Conservation (phyloP, 2,113 vertebrate species). For the Chaetorhynchus papuensis region DNA sequence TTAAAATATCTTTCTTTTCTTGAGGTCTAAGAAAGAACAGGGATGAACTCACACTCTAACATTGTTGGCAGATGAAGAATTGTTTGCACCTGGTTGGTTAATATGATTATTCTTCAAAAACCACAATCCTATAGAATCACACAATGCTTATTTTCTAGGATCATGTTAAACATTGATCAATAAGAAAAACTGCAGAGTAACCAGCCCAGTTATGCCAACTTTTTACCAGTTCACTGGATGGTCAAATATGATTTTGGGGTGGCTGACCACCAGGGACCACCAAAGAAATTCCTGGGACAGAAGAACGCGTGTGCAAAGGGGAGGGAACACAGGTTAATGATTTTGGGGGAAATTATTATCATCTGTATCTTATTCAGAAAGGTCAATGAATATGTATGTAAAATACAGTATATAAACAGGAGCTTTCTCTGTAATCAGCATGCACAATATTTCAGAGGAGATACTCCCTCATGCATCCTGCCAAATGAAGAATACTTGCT, state of each 20-base stretch:
- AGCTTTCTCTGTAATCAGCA: not conserved
- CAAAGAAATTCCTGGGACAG: not conserved
- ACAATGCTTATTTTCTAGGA: not conserved
- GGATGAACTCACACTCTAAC: not conserved
- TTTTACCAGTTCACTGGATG: not conserved
- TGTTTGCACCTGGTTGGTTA: not conserved
- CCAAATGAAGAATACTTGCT: not conserved
- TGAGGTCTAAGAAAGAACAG: not conserved
- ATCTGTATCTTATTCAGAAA: not conserved
- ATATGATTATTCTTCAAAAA: not conserved
- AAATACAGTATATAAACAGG: not conserved
- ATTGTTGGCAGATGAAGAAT: not conserved
- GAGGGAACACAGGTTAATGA: not conserved
- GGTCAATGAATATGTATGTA: not conserved
- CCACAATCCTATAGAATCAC: not conserved
- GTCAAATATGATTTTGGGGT: not conserved
- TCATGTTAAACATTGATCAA: not conserved
- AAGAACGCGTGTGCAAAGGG: rapidly evolving
- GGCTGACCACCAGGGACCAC: not conserved
- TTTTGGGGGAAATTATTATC: not conserved
- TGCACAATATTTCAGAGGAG: not conserved
- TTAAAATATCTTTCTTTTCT: not conserved
- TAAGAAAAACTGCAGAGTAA: not conserved
- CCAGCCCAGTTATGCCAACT: not conserved
- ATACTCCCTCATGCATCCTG: not conserved